Base-by-base conservation (phyloP, 2,113 vertebrate species). In the Cochlearius cochlearius region DNA sequence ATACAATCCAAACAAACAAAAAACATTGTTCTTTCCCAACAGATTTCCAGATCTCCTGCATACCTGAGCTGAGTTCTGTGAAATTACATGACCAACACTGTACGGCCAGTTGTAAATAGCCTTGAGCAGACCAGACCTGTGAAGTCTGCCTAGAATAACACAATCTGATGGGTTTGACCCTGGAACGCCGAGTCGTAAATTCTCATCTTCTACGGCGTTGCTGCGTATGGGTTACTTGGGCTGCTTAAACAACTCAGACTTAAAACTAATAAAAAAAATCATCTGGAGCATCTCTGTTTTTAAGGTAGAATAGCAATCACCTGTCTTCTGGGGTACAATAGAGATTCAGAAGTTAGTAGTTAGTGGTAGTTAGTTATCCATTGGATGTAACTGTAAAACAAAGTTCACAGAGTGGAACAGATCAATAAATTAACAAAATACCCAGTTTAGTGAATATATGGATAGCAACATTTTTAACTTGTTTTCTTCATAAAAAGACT, bases 401-500 rank as follows among this genome's bases (percentile, higher is more conserved):
- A 43, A 47, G 36, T 56, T 30, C n/a, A 36, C 26, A 64, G 68
- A 43, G 66, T 76, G 36, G 15, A 69, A 23, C 32, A 39, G 15
- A 58, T 17, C 12, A 62, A 26, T 60, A 49, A 86, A 82, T 76
- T 72, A 76, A 64, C 29, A 95, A 77, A 83, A 90, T 60, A 86
- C 47, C 47, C 62, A 93, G 90, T 94, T 97, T 95, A 94, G 43
- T 82, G 63, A 95, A 64, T 71, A 63, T 81, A 88, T 87, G 87
- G 68, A 83, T 86, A 92, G 49, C 80, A 94, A 20, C 50, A 94
- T 93, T 95, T 94, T 38, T 79, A 92, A 95, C 64, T 95, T 97
- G 86, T 97, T 97, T 82, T 92, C 93, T 92, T 94, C 79, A 82
- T 94, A 92, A 91, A 96, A 96, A 85, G 52, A 76, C 85, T 97